These are phyloP conservation scores for Samia ricini DNA, from an alignment of 1,140 invertebrate genomes.

Conservation along the genomic window DNA sequence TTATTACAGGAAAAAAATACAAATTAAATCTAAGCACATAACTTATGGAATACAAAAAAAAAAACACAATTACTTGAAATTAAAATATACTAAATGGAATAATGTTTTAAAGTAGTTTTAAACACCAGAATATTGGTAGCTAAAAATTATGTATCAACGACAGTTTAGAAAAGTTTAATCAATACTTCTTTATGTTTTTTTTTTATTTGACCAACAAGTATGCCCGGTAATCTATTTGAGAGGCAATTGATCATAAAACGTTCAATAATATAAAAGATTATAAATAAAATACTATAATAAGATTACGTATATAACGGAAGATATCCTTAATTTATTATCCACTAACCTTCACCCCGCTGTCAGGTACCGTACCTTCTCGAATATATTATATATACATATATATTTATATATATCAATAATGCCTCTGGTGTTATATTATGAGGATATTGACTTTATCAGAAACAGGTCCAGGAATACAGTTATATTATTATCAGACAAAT, in stretches of 20 bases:
- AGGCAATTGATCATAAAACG: neutral
- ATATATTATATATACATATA: neutral
- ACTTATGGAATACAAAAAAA: no score
- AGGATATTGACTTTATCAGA: constrained; percentile 37
- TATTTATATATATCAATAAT: neutral
- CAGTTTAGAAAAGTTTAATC: no score
- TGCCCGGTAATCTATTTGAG: no score
- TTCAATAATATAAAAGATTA: neutral
- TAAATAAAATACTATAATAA: neutral
- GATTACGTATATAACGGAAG: neutral
- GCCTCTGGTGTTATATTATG: constrained; percentile 27
- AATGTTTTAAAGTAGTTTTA: no score
- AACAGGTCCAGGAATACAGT: constrained; percentile 35
- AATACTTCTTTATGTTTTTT: no score
- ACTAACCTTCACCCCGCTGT: neutral
- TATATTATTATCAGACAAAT: constrained; percentile 27
- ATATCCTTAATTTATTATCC: neutral
- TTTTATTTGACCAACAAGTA: no score
- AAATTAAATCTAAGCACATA: no score
- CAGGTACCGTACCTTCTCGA: neutral
- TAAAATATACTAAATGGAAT: no score
- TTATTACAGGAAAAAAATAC: no score
- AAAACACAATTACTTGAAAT: no score
- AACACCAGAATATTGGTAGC: no score
- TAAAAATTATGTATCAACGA: no score